These are phyloP conservation scores for Phaonia tiefii DNA, from an alignment of 2,888 invertebrate species.

Conservation along the genomic window DNA sequence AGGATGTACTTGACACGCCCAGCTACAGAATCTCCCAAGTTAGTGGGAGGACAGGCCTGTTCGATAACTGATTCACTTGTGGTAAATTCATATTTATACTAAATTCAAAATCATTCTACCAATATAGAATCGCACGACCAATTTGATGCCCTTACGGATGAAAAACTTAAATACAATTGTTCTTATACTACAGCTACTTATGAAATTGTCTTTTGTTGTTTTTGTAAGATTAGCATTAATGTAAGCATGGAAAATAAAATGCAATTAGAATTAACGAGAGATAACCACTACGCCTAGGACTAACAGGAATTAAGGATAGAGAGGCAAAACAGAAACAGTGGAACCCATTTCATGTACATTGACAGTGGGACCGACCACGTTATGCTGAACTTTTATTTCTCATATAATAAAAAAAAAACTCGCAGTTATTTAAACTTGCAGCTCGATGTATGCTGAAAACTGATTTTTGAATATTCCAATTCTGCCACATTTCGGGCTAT, in stretches of 20 bases:
- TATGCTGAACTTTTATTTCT: neutral
- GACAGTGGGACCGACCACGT: neutral
- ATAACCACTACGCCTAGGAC: neutral
- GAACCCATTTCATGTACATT: neutral
- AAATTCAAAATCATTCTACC: slow-evolving; percentile 23
- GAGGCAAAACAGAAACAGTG: neutral
- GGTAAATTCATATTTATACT: slow-evolving; percentile 20
- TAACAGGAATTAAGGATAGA: neutral
- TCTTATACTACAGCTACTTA: slow-evolving; percentile 16
- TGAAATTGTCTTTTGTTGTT: slow-evolving; percentile 31
- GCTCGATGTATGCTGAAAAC: neutral
- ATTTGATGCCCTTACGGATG: neutral
- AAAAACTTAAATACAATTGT: neutral
- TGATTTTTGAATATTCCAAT: neutral
- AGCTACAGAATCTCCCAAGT: no score
- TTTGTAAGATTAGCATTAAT: neutral
- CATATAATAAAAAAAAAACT: neutral
- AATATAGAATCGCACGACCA: neutral
- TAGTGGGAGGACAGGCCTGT: neutral
- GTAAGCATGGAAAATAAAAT: neutral
- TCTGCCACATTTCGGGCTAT: no score
- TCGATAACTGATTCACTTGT: neutral
- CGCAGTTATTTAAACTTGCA: neutral
- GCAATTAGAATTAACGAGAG: slow-evolving; percentile 6
- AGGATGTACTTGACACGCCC: slow-evolving; percentile 7